Conservation (phyloP, 2,797 vertebrate genomes). For the Girardinus metallicus region DNA sequence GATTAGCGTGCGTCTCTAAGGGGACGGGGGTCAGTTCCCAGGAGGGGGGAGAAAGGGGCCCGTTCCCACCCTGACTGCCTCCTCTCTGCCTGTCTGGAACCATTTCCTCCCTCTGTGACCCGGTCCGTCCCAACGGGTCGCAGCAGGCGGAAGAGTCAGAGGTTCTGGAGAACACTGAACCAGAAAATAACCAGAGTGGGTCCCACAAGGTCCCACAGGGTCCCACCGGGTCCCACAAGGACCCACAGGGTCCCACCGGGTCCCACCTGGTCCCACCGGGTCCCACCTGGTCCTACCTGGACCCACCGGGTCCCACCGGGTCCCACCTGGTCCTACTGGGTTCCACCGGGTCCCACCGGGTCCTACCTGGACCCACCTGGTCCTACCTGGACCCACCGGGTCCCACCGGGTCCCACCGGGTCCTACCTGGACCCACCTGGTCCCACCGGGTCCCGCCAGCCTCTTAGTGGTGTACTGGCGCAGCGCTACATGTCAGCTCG, state of each 20-base stretch:
- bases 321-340: too few species aligned
- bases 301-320: slow-evolving; percentile 1
- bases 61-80: slow-evolving; percentile 70
- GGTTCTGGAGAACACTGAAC: slow-evolving; percentile 45
- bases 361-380: too few species aligned
- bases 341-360: too few species aligned
- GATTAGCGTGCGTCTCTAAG: slow-evolving; percentile 71
- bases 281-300: not conserved
- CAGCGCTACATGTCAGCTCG: slow-evolving; percentile 62
- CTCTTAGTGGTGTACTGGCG: slow-evolving; percentile 45
- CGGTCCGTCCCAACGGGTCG: slow-evolving; percentile 50
- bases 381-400: too few species aligned
- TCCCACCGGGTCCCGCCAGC: not conserved
- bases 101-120: slow-evolving; percentile 71
- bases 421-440: not conserved
- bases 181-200: slow-evolving; percentile 45
- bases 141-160: slow-evolving; percentile 11
- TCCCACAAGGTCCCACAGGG: not conserved
- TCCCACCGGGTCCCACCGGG: too few species aligned
- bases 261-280: slow-evolving; percentile 18
- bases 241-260: slow-evolving; percentile 13
- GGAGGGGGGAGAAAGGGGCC: slow-evolving; percentile 54
- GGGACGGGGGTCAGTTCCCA: slow-evolving; percentile 70
- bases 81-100: slow-evolving; percentile 68
- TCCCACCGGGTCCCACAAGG: slow-evolving; percentile 7